Evolutionary conservation across 2,797 vertebrate species (phyloP).

Genomic region (Buphagus erythrorhynchus): DNA sequence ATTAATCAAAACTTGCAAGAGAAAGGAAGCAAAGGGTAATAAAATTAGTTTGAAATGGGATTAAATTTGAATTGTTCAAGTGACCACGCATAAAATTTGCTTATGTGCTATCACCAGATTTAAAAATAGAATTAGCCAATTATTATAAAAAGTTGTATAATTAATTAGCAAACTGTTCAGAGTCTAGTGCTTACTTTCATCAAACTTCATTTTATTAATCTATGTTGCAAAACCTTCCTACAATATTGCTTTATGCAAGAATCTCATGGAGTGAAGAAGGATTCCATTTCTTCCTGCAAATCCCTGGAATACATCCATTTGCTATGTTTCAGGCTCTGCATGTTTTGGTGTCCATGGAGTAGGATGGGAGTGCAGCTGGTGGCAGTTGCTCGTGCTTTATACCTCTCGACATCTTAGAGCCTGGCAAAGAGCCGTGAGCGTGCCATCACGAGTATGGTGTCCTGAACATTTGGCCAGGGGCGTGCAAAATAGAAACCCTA

Average conservation of each 20-base stretch:
- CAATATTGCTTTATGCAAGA: neutral
- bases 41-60: neutral
- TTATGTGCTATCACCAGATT: neutral
- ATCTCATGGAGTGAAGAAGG: neutral
- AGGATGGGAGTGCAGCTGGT: conserved; percentile 5
- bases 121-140: neutral
- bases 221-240: neutral
- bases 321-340: neutral
- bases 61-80: neutral
- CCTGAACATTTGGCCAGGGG: neutral
- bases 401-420: neutral
- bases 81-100: neutral
- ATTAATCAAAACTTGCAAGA: neutral
- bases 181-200: neutral
- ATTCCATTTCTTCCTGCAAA: neutral
- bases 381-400: neutral
- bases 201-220: neutral
- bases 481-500: neutral
- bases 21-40: neutral
- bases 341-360: neutral
- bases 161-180: neutral
- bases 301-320: neutral
- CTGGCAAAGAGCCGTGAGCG: neutral
- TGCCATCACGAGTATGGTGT: neutral
- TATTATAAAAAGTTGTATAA: neutral